Conservation (phyloP, 2,113 vertebrate species). For the Istiophorus platypterus region DNA sequence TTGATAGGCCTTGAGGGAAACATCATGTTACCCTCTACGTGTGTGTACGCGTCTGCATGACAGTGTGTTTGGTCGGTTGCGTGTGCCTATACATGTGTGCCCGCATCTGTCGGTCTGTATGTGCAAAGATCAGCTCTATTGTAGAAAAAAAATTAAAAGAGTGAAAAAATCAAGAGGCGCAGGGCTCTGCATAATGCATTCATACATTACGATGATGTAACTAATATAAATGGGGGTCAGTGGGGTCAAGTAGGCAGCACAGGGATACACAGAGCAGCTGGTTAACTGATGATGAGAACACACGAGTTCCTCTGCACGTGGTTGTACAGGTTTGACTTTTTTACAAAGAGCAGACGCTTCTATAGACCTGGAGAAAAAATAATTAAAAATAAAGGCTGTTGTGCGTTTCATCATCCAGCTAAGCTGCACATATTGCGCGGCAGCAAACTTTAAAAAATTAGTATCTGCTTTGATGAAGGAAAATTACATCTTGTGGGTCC, state of each 20-base stretch:
- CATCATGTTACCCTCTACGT: slow-evolving; percentile 74
- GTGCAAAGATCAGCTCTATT: slow-evolving; percentile 28
- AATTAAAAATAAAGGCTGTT: slow-evolving; percentile 39
- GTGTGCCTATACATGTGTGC: slow-evolving; percentile 9
- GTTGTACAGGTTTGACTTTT: neutral
- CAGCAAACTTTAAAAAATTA: slow-evolving; percentile 96
- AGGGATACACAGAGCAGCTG: slow-evolving; percentile 43
- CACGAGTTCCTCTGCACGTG: neutral
- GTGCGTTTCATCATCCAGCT: slow-evolving; percentile 84
- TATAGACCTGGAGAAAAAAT: neutral
- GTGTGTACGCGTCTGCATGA: slow-evolving; percentile 40
- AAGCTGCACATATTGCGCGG: slow-evolving; percentile 93
- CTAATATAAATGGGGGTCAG: slow-evolving; percentile 50
- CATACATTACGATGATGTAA: slow-evolving; percentile 44
- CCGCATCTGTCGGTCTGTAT: slow-evolving; percentile 44
- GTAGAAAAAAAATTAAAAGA: no score
- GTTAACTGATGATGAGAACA: slow-evolving; percentile 24
- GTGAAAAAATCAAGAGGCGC: slow-evolving; percentile 10
- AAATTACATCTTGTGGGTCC: slow-evolving; percentile 96
- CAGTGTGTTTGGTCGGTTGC: slow-evolving; percentile 12
- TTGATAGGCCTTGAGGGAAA: slow-evolving; percentile 84
- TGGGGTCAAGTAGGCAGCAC: slow-evolving; percentile 35
- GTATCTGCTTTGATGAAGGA: slow-evolving; percentile 95
- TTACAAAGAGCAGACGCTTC: slow-evolving; percentile 1
- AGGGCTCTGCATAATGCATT: slow-evolving; percentile 43